These are phyloP conservation scores for Lasioglossum vierecki DNA, from an alignment of 2,888 invertebrate genomes.

Conservation along the genomic window DNA sequence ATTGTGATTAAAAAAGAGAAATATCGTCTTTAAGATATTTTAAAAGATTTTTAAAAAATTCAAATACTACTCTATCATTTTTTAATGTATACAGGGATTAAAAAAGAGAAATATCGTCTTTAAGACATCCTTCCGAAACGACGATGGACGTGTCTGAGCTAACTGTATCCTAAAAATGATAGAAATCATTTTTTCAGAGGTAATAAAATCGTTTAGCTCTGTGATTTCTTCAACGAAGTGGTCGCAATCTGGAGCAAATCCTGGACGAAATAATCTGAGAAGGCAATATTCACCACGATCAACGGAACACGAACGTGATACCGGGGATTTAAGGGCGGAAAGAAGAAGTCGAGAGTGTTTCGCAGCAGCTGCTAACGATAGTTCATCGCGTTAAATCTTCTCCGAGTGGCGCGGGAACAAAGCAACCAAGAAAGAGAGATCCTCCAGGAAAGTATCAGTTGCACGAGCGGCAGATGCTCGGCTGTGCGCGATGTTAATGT, in stretches of 20 bases:
- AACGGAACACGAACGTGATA: slow-evolving; percentile 1
- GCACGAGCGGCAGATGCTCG: slow-evolving; percentile 67
- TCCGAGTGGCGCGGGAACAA: slow-evolving; percentile 50
- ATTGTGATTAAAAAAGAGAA: no score
- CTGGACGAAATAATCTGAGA: neutral
- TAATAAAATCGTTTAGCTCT: neutral
- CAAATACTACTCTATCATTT: no score
- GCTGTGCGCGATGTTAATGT: slow-evolving; percentile 72
- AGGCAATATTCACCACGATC: neutral
- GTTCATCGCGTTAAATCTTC: slow-evolving; percentile 71
- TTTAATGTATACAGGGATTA: no score
- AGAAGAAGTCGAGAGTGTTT: slow-evolving; percentile 36
- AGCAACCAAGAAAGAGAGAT: slow-evolving; percentile 43
- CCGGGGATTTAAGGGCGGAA: slow-evolving; percentile 15
- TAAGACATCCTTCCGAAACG: neutral
- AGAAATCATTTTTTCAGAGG: neutral
- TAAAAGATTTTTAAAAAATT: no score
- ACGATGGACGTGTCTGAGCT: neutral
- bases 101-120: neutral
- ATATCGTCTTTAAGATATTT: no score
- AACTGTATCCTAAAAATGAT: neutral
- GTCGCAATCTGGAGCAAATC: neutral
- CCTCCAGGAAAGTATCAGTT: slow-evolving; percentile 70
- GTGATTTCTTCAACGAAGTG: slow-evolving; percentile 8
- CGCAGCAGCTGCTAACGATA: slow-evolving; percentile 72